Evolutionary conservation across 2,797 vertebrate genomes (phyloP), one percentile per base, ranked within the genome.

Genomic region (Liasis olivaceus): DNA sequence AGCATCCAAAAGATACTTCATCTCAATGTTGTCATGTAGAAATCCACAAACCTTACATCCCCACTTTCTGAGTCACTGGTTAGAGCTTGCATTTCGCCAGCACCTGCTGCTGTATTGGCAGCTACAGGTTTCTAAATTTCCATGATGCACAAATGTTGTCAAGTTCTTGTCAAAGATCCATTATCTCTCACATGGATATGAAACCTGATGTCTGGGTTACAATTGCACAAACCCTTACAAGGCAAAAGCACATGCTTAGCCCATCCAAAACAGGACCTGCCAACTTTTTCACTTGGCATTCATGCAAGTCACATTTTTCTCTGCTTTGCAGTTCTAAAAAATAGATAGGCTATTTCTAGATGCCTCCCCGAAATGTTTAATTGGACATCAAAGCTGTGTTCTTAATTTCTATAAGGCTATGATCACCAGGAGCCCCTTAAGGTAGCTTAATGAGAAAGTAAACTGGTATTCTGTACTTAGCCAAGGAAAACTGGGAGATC

Each of bases 31-130:
- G 95, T 51, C 92, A 64, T 58, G 90, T 22, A 51, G 56, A 24
- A 95, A 72, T 7, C 88, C 94, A 85, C 69, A 91, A 59, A 91
- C 58, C 0, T 0, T 63, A 77, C 51, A 92, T 51, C 81, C 1
- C 15, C 88, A 89, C 56, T 69, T 69, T 91, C 91, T 13, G 5
- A 86, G 47, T 93, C 90, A 96, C 86, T 93, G 87, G 86, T 60
- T 89, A 85, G 88, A 93, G 87, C 85, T 95, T 96, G 94, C 93
- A 26, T 95, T 93, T 95, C 94, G 84, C n/a, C 85, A 92, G 36
- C 96, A 97, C 93, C 96, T 96, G 96, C 94, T 96, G 28, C 89
- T 87, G 90, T 94, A 93, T 81, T 89, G 90, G 96, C 96, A 97
- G 93, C 93, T 93, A 91, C 24, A 91, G 94, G 93, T 91, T 72